Conservation (phyloP, 2,888 invertebrate genomes). For the Lepidocyrtinus sp. region DNA sequence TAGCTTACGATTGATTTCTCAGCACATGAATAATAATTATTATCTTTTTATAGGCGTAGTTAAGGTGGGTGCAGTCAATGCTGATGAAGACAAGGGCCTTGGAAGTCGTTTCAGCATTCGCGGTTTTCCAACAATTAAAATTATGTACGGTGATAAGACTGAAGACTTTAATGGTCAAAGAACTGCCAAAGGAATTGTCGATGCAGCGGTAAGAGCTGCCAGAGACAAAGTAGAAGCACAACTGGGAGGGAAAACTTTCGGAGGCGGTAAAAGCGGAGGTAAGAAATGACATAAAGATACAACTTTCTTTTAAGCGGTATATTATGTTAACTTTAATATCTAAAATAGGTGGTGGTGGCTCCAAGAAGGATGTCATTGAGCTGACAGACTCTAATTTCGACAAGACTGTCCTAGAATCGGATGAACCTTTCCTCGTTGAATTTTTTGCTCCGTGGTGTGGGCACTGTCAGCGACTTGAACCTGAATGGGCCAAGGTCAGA, state of each 20-base stretch:
- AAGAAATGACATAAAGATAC: neutral
- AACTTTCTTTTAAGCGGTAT: neutral
- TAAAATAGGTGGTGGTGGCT: slow-evolving; percentile 71
- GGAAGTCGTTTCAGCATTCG: slow-evolving; percentile 85
- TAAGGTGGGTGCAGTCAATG: slow-evolving; percentile 95
- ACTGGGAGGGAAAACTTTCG: slow-evolving; percentile 76
- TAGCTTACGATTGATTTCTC: neutral
- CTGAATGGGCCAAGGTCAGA: slow-evolving; percentile 87
- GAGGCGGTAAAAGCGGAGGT: slow-evolving; percentile 59
- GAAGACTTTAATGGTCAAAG: slow-evolving; percentile 88
- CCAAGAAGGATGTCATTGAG: slow-evolving; percentile 82
- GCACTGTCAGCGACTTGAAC: slow-evolving; percentile 96
- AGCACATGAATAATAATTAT: too few species aligned
- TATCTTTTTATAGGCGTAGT: slow-evolving; percentile 81
- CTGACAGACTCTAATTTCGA: slow-evolving; percentile 97
- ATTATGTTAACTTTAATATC: too few species aligned
- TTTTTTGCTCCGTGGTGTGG: slow-evolving; percentile 96
- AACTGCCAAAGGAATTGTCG: slow-evolving; percentile 88
- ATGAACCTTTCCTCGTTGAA: slow-evolving; percentile 97
- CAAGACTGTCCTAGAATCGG: slow-evolving; percentile 89
- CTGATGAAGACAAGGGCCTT: slow-evolving; percentile 88
- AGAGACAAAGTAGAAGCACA: slow-evolving; percentile 82
- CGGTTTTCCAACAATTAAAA: slow-evolving; percentile 97
- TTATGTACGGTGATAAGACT: slow-evolving; percentile 91
- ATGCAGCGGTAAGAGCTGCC: slow-evolving; percentile 85